A percentile compares a stretch with the other conserved stretches of the same genome.
These are phyloP conservation scores for Gobionotothen gibberifrons DNA, from an alignment of 2,797 vertebrate genomes.

Conservation along the genomic window DNA sequence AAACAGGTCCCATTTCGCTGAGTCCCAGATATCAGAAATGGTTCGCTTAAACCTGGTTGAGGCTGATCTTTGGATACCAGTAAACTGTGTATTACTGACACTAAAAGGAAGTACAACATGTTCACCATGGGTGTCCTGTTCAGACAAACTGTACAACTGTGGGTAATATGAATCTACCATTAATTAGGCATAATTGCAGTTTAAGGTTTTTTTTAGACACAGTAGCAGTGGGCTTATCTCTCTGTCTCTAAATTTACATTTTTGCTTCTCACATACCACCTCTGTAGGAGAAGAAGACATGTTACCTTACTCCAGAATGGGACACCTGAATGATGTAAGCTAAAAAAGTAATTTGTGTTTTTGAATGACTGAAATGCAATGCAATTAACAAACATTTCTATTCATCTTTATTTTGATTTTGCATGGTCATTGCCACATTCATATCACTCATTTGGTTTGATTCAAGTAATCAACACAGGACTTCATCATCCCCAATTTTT, in stretches of 20 bases:
- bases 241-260: neutral
- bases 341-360: neutral
- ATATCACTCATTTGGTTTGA: neutral
- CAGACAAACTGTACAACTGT: slow-evolving; percentile 7
- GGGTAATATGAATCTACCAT: neutral
- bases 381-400: neutral
- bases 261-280: neutral
- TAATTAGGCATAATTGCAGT: neutral
- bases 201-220: neutral
- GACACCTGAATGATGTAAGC: neutral
- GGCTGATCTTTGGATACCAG: slow-evolving; percentile 10
- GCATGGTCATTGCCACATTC: neutral
- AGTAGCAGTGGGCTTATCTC: neutral
- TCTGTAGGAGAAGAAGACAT: neutral
- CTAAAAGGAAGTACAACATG: neutral
- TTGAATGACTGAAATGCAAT: neutral
- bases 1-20: slow-evolving; percentile 2
- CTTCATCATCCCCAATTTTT: neutral
- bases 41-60: slow-evolving; percentile 1
- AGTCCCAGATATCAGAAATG: slow-evolving; percentile 18
- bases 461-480: neutral
- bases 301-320: neutral
- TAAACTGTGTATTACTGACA: slow-evolving; percentile 4
- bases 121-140: neutral
- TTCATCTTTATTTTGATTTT: no score